These are phyloP conservation scores for Leucophenga maculata DNA, from an alignment of 2,888 invertebrate genomes.

Conservation along the genomic window DNA sequence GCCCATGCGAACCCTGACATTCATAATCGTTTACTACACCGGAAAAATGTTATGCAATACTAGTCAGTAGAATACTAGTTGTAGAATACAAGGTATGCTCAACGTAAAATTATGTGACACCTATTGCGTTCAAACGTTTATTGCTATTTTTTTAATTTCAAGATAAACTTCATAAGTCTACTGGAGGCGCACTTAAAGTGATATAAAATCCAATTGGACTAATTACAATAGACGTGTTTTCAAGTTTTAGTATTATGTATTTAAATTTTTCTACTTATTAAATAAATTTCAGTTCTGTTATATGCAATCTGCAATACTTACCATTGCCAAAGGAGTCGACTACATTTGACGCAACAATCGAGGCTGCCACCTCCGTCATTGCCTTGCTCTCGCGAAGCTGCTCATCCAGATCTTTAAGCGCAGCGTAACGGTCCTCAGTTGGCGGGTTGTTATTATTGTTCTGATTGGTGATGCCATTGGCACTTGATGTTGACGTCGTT, in stretches of 20 bases:
- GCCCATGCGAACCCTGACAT: too few species aligned
- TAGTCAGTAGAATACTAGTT: too few species aligned
- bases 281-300: neutral
- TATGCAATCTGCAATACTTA: slow-evolving; percentile 40
- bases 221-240: too few species aligned
- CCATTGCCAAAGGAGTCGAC: slow-evolving; percentile 58
- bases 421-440: slow-evolving; percentile 93
- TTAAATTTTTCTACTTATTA: neutral
- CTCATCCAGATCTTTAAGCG: slow-evolving; percentile 92
- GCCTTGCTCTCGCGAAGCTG: slow-evolving; percentile 76
- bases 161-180: too few species aligned
- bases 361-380: slow-evolving; percentile 56
- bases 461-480: slow-evolving; percentile 40
- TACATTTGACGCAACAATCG: slow-evolving; percentile 50
- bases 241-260: neutral
- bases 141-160: too few species aligned
- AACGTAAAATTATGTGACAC: too few species aligned
- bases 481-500: slow-evolving; percentile 46
- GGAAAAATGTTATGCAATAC: too few species aligned
- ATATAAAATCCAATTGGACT: too few species aligned
- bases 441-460: slow-evolving; percentile 58
- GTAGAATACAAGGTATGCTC: too few species aligned
- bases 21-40: too few species aligned
- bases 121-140: too few species aligned
- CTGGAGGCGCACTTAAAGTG: too few species aligned